phyloP scores from a whole-genome alignment of 92 coral and sea anemone genomes.

The Epizoanthus stellaris region DNA sequence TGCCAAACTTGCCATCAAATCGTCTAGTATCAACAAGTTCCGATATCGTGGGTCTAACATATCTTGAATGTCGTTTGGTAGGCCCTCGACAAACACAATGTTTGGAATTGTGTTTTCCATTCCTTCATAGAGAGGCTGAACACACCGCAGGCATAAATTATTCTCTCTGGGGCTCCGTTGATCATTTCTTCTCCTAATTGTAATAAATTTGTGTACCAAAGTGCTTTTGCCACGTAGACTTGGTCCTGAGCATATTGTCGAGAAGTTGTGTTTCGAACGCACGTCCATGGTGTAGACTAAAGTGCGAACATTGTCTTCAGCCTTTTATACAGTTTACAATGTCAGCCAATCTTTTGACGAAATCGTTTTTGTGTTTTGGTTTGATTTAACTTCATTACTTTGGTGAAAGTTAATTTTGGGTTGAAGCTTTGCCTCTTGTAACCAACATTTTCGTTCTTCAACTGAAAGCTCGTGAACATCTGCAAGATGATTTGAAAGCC shows the following conservation, averaged over 20 bases:
- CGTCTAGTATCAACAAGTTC: too few species aligned
- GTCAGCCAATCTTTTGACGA: too few species aligned
- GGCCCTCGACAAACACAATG: not conserved
- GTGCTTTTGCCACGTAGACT: not conserved
- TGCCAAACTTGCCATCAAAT: too few species aligned
- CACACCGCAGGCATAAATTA: too few species aligned
- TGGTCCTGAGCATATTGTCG: not conserved
- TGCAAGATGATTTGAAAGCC: too few species aligned
- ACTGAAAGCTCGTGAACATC: too few species aligned
- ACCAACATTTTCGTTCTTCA: too few species aligned
- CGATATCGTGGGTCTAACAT: not conserved
- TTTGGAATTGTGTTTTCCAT: not conserved
- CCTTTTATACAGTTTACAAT: not conserved
- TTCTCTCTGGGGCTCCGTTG: not conserved
- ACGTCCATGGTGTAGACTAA: not conserved
- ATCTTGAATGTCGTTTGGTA: not conserved
- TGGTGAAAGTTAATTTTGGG: too few species aligned
- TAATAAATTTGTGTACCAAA: not conserved
- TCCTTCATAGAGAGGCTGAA: not conserved
- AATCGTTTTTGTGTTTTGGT: too few species aligned
- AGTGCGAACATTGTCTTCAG: not conserved
- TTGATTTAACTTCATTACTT: too few species aligned
- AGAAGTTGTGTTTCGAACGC: not conserved
- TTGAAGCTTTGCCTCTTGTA: too few species aligned
- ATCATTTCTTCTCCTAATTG: not conserved